Evolutionary conservation across 2,888 invertebrate species (phyloP).

Genomic region (Aspidapion aeneum): DNA sequence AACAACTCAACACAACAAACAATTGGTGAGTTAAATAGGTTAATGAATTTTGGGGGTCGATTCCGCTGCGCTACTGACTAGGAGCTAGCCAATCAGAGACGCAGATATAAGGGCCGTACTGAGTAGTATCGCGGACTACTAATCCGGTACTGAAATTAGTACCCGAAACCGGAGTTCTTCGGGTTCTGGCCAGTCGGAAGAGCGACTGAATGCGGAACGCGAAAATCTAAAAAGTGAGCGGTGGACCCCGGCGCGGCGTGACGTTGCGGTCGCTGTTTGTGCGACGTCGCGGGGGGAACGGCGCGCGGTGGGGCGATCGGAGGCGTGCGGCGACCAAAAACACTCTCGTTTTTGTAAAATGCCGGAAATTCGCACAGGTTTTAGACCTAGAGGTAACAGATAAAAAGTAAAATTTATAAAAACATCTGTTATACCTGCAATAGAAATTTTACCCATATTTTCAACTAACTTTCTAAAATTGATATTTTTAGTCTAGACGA

Average conservation of each 20-base stretch:
- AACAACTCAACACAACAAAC: too few species aligned
- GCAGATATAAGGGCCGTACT: neutral
- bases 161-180: neutral
- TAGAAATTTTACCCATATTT: too few species aligned
- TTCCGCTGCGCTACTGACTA: too few species aligned
- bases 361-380: slow-evolving; percentile 39
- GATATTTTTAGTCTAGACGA: too few species aligned
- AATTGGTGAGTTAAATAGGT: too few species aligned
- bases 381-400: neutral
- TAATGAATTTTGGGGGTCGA: too few species aligned
- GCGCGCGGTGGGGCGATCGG: neutral
- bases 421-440: too few species aligned
- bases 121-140: too few species aligned
- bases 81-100: neutral
- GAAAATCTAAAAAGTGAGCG: slow-evolving; percentile 37
- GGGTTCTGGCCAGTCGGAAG: slow-evolving; percentile 38
- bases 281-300: too few species aligned
- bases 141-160: neutral
- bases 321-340: slow-evolving; percentile 27
- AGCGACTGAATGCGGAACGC: slow-evolving; percentile 44
- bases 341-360: slow-evolving; percentile 47
- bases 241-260: slow-evolving; percentile 1
- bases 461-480: too few species aligned
- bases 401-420: too few species aligned
- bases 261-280: too few species aligned